Conservation (phyloP, 2,797 vertebrate genomes). For the Poeciliopsis turneri region DNA sequence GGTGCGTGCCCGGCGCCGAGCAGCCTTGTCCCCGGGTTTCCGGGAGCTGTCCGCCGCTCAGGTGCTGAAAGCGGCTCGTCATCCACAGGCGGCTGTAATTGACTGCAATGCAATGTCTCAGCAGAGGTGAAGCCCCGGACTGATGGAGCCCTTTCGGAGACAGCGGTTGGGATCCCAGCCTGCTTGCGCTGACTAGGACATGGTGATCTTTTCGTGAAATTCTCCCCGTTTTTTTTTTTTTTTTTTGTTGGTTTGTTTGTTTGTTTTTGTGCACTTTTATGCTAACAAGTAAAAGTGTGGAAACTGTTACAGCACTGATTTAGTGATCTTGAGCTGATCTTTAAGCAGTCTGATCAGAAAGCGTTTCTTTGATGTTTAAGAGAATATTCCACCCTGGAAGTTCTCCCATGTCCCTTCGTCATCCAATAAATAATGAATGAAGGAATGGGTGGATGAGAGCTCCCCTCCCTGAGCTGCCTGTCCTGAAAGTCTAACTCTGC, state of each 20-base stretch:
- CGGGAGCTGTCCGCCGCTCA: constrained; percentile 61
- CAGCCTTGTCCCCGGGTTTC: constrained; percentile 11
- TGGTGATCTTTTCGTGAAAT: constrained; percentile 33
- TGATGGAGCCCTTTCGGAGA: constrained; percentile 21
- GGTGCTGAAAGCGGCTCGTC: constrained; percentile 67
- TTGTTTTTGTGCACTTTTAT: constrained; percentile 11
- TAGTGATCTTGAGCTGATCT: neutral
- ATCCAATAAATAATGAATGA: constrained; percentile 32
- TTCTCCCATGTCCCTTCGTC: constrained; percentile 31
- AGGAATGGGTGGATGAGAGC: constrained; percentile 25
- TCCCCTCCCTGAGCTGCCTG: constrained; percentile 20
- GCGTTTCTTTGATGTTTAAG: neutral
- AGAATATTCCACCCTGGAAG: constrained; percentile 44
- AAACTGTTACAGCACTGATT: neutral
- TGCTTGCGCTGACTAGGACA: constrained; percentile 27
- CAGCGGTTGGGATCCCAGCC: constrained; percentile 18
- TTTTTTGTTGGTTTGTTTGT: no score
- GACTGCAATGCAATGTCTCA: constrained; percentile 30
- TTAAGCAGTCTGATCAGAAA: neutral
- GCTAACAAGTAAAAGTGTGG: constrained; percentile 1
- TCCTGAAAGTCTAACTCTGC: constrained; percentile 7
- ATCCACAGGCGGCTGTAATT: constrained; percentile 30
- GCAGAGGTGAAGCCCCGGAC: constrained; percentile 26
- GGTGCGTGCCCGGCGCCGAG: constrained; percentile 18
- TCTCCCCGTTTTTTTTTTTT: neutral